phyloP scores from a whole-genome alignment of 2,888 invertebrate genomes.

The Rhagophthalmus giganteus region DNA sequence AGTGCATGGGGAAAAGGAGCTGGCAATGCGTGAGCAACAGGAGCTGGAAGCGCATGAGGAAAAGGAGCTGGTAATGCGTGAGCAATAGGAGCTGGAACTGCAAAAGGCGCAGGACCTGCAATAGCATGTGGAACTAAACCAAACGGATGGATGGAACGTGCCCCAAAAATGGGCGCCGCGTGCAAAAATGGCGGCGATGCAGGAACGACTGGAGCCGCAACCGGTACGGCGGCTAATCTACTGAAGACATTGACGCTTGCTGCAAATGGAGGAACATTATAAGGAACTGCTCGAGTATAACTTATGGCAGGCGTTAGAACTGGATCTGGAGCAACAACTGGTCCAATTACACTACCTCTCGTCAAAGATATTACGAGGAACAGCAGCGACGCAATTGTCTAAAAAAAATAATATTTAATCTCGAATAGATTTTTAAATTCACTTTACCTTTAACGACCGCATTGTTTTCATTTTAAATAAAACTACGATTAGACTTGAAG shows the following conservation, averaged over 20 bases:
- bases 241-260: constrained; percentile 63
- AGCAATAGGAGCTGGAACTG: background rate
- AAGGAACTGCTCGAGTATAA: constrained; percentile 61
- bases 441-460: background rate
- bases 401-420: too few species aligned
- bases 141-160: constrained; percentile 18
- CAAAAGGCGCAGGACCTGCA: background rate
- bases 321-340: constrained; percentile 19
- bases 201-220: constrained; percentile 29
- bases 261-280: constrained; percentile 65
- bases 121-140: constrained; percentile 2
- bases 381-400: too few species aligned
- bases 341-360: constrained; percentile 10
- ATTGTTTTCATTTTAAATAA: too few species aligned
- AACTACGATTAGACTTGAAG: too few species aligned
- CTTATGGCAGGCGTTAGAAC: constrained; percentile 44
- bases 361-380: background rate
- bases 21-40: background rate
- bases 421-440: too few species aligned
- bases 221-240: constrained; percentile 34
- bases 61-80: background rate
- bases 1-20: background rate
- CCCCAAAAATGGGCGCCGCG: constrained; percentile 1
- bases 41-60: background rate
- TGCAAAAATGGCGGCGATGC: constrained; percentile 39